Base-by-base conservation (phyloP, 2,888 invertebrate genomes). In the Lacanobia wlatinum region DNA sequence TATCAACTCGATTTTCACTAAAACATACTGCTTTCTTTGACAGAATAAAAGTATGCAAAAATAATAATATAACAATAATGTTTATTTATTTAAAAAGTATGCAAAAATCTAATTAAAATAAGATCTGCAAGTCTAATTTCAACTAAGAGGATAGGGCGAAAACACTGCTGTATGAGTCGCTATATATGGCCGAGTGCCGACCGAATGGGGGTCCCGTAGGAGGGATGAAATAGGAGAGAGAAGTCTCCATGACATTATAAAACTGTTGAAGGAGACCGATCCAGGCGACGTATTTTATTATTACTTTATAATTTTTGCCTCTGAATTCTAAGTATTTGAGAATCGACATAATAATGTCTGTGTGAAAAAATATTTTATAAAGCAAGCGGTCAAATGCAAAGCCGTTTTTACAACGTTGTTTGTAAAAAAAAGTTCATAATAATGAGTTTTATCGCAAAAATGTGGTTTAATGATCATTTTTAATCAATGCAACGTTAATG, bases 401-500 rank as follows among this genome's bases (percentile, higher is more conserved):
- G 28, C 12, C n/a, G 14, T 58, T 55, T 28, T 23, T 14, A 60
- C 50, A 65, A 40, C 9, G 21, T n/a, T 70, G 46, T 63, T 80
- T 70, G 34, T 38, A 38, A 53, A 75, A 58, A 9, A 65, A 66
- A 38, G n/a, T 52, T 40, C 58, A 46, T 28, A 56, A 65, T 40
- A 52, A 70, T 62, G 55, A 62, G 60, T 70, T 58, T 66, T 81
- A 81, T 81, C 77, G 70, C 61, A 63, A 53, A 70, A 64, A 59
- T 80, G n/a, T 52, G 46, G 46, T 75, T 75, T 64, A 59, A 66
- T 69, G 69, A 80, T 58, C 56, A 62, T 69, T 75, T 78, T 76
- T 80, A 79, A 79, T 79, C 70, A 79, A 81, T 52, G 62, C 53
- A 40, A 66, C 21, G 55, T 66, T 63, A 79, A 66, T 81, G 69